Base-by-base conservation (phyloP, 2,888 invertebrate genomes). In the Machimus atricapillus region DNA sequence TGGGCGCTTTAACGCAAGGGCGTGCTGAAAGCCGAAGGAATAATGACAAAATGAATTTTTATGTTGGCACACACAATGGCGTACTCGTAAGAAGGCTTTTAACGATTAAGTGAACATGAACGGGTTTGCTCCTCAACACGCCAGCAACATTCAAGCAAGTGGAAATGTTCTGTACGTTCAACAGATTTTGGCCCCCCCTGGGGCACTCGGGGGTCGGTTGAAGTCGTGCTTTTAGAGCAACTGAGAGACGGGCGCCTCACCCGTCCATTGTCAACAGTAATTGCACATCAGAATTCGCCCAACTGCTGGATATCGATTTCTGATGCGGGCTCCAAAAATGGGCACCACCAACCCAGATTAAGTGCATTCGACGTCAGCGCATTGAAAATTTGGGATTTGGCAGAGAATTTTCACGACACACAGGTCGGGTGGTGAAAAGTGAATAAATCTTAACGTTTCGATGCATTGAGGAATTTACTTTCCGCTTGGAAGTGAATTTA, bases 71-170 rank as follows among this genome's bases (percentile, higher is more conserved):
- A 77, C n/a, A 40, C 16, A 37, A 81, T 34, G 16, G n/a, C 16
- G 16, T 16, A 16, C 43, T 46, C 43, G 43, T 81, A 52, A 31
- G 37, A 46, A 27, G 37, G 82, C 58, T 82, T 23, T 82, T 82
- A 82, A 82, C 56, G 56, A 82, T 82, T 82, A 82, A 37, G 82
- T 37, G 58, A 82, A 82, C 82, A 82, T 37, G 82, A 66, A 82
- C 82, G 82, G 82, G 66, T 82, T 52, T 82, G 82, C 19, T 82
- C 40, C 1, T 56, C 82, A 58, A 8, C 27, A 27, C 46, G 52
- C n/a, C 23, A 23, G 27, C 27, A 2, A 43, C 52, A 31, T 79
- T 79, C 31, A 7, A 31, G 43, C 40, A 78, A 43, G 23, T 23
- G 78, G 77, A 77, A 37, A 37, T 37, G 19, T 77, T 37, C 2